Evolutionary conservation across 2,888 invertebrate species (phyloP).

Genomic region (Agrotis segetum): DNA sequence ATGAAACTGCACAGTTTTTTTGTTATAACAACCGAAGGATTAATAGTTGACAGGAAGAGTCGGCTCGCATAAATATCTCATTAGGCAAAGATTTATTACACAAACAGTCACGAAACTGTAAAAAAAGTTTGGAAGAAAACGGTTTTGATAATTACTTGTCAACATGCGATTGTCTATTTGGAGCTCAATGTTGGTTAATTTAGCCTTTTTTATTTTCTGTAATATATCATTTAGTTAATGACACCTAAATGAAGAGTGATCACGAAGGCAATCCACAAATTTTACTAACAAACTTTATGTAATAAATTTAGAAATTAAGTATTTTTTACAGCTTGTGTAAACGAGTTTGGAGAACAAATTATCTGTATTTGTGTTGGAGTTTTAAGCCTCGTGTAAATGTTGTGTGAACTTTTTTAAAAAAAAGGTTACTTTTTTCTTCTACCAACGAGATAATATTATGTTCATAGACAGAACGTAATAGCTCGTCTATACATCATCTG

Average conservation of each 20-base stretch:
- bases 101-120: slow-evolving; percentile 87
- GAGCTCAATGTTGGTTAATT: slow-evolving; percentile 82
- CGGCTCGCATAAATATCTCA: slow-evolving; percentile 89
- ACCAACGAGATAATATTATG: not conserved
- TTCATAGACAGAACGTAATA: not conserved
- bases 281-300: slow-evolving; percentile 66
- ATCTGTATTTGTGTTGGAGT: slow-evolving; percentile 42
- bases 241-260: slow-evolving; percentile 85
- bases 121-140: slow-evolving; percentile 86
- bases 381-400: slow-evolving; percentile 32
- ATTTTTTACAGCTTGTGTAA: slow-evolving; percentile 57
- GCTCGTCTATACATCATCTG: too few species aligned
- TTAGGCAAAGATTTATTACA: slow-evolving; percentile 89
- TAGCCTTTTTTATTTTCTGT: slow-evolving; percentile 82
- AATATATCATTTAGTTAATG: slow-evolving; percentile 90
- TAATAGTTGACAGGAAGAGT: slow-evolving; percentile 87
- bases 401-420: not conserved
- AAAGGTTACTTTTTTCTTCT: not conserved
- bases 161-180: slow-evolving; percentile 90
- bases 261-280: slow-evolving; percentile 79
- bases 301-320: slow-evolving; percentile 63
- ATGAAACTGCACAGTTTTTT: slow-evolving; percentile 78
- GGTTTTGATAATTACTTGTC: slow-evolving; percentile 89
- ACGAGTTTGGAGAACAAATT: slow-evolving; percentile 48
- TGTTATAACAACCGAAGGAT: slow-evolving; percentile 81